These are phyloP conservation scores for Noctua janthina DNA, from an alignment of 2,888 invertebrate genomes.

Conservation along the genomic window DNA sequence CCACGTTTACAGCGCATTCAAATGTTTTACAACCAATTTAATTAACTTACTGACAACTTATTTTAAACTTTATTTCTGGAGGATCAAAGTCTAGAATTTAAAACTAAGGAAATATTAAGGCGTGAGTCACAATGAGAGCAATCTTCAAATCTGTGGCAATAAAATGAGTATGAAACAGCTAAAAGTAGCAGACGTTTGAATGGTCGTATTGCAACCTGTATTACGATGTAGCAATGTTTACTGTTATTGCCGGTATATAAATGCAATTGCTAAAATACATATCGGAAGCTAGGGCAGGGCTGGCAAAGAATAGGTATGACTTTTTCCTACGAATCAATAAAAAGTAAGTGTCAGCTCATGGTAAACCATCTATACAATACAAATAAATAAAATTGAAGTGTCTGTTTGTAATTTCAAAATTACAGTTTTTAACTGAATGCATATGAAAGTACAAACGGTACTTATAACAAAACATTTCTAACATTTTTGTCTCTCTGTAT, in stretches of 20 bases:
- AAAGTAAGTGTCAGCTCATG: not conserved
- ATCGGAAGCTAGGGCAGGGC: conserved; percentile 53
- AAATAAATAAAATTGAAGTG: no score
- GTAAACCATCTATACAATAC: no score
- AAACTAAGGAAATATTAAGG: conserved; percentile 38
- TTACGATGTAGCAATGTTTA: conserved; percentile 55
- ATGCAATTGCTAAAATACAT: conserved; percentile 68
- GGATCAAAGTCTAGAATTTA: conserved; percentile 32
- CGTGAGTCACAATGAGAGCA: conserved; percentile 52
- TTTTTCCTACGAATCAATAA: not conserved
- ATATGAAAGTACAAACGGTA: no score
- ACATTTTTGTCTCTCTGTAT: no score
- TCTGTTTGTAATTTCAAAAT: no score
- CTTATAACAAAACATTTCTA: no score
- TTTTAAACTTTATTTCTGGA: conserved; percentile 31
- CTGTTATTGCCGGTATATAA: conserved; percentile 65
- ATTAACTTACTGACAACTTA: conserved; percentile 13
- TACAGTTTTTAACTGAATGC: no score
- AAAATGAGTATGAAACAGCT: conserved; percentile 56
- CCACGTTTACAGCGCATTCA: conserved; percentile 38
- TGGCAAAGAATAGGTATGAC: conserved; percentile 5
- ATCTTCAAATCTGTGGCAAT: conserved; percentile 53
- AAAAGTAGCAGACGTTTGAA: conserved; percentile 53
- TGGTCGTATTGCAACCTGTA: conserved; percentile 60
- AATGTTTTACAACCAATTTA: conserved; percentile 52